Percentiles rank a stretch among this genome's conserved stretches.
Evolutionary conservation across 2,797 vertebrate species (phyloP).

Genomic region (Esox lucius): DNA sequence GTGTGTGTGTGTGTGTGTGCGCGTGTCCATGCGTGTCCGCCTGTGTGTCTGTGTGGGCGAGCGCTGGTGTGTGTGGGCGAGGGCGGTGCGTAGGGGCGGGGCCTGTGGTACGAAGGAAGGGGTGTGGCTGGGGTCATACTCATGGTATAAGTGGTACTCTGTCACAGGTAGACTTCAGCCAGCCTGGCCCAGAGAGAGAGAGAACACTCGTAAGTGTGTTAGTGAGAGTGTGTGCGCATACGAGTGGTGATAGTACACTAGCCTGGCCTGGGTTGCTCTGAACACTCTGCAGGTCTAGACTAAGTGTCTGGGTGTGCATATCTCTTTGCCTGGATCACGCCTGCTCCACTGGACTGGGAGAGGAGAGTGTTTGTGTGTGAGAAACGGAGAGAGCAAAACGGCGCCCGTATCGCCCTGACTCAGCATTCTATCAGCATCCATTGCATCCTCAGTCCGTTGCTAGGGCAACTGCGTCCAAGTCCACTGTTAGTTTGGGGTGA

Average conservation of each 20-base stretch:
- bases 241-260: background rate
- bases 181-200: background rate
- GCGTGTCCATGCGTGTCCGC: background rate
- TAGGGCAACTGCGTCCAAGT: conserved; percentile 58
- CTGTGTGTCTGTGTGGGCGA: background rate
- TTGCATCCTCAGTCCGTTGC: conserved; percentile 67
- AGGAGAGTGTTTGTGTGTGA: background rate
- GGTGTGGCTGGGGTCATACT: conserved; percentile 66
- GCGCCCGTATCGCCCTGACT: conserved; percentile 29
- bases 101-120: conserved; percentile 43
- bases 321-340: background rate
- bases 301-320: background rate
- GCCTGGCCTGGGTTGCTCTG: background rate
- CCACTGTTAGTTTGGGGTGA: conserved; percentile 64
- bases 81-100: conserved; percentile 36
- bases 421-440: conserved; percentile 38
- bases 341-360: background rate
- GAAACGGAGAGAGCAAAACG: background rate
- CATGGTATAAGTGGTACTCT: conserved; percentile 51
- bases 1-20: conserved; percentile 7
- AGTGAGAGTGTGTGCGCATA: conserved; percentile 1
- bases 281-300: background rate
- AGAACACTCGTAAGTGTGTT: background rate
- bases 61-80: conserved; percentile 5
- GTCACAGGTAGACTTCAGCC: conserved; percentile 11